phyloP scores from a whole-genome alignment of 2,888 invertebrate genomes.

The Philonicus albiceps region DNA sequence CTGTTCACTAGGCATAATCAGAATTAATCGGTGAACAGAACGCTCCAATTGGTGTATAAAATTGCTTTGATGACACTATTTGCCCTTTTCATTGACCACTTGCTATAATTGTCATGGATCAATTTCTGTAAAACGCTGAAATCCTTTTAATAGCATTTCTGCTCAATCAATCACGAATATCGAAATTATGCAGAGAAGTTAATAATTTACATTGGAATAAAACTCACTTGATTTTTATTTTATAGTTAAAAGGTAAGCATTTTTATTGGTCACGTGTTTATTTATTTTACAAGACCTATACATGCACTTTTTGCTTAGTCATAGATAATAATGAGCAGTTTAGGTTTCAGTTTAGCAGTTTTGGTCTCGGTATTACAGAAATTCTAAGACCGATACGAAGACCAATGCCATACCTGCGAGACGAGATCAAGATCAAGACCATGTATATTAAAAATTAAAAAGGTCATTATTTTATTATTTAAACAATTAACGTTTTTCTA shows the following conservation, averaged over 20 bases:
- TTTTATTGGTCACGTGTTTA: too few species aligned
- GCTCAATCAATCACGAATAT: not conserved
- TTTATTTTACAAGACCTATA: too few species aligned
- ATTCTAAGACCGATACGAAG: too few species aligned
- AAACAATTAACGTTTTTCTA: too few species aligned
- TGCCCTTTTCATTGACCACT: not conserved
- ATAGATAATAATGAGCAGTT: too few species aligned
- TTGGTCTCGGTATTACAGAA: too few species aligned
- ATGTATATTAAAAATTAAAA: too few species aligned
- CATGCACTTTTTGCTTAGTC: too few species aligned
- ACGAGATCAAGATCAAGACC: too few species aligned
- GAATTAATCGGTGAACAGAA: not conserved
- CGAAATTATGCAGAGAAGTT: not conserved
- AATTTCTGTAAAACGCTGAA: not conserved
- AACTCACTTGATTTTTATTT: not conserved
- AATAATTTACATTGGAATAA: not conserved
- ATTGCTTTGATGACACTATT: not conserved
- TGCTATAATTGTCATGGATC: not conserved
- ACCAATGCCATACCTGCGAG: too few species aligned
- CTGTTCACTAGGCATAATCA: not conserved
- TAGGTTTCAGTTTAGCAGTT: too few species aligned
- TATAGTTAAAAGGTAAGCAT: not conserved
- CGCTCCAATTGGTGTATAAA: not conserved
- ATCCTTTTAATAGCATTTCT: not conserved
- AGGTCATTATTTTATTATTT: too few species aligned